These are phyloP conservation scores for Cyclophora albipunctata DNA, from an alignment of 2,888 invertebrate genomes.

Conservation along the genomic window DNA sequence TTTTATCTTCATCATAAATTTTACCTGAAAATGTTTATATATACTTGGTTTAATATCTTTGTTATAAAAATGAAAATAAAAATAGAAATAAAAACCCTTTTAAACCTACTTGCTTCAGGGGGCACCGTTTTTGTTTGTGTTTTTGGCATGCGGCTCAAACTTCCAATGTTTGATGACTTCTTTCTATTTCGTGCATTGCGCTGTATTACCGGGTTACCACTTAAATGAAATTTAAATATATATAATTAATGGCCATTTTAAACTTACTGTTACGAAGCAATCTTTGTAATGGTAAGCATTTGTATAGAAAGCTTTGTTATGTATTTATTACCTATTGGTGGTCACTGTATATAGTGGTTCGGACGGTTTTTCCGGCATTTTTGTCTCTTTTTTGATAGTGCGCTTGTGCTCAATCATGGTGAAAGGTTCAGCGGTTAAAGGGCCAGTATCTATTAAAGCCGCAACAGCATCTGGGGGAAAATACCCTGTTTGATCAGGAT, in stretches of 20 bases:
- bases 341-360: constrained; percentile 57
- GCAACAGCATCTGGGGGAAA: constrained; percentile 18
- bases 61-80: too few relatives aligned
- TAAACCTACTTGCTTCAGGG: constrained; percentile 34
- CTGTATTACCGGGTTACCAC: constrained; percentile 55
- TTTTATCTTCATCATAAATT: constrained; percentile 36
- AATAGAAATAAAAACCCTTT: too few relatives aligned
- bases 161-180: constrained; percentile 43
- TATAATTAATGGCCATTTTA: background rate
- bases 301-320: background rate
- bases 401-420: constrained; percentile 59
- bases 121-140: constrained; percentile 34
- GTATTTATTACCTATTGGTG: constrained; percentile 42
- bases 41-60: background rate
- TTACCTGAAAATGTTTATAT: constrained; percentile 32
- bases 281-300: background rate
- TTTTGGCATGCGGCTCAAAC: constrained; percentile 49
- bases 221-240: constrained; percentile 17
- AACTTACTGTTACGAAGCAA: background rate
- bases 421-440: constrained; percentile 18
- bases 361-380: constrained; percentile 35
- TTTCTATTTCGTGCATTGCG: constrained; percentile 49
- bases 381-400: constrained; percentile 45
- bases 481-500: too few relatives aligned
- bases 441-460: constrained; percentile 36